Base-by-base conservation (phyloP, 1,140 invertebrate genomes). In the Leptopilina boulardi region DNA sequence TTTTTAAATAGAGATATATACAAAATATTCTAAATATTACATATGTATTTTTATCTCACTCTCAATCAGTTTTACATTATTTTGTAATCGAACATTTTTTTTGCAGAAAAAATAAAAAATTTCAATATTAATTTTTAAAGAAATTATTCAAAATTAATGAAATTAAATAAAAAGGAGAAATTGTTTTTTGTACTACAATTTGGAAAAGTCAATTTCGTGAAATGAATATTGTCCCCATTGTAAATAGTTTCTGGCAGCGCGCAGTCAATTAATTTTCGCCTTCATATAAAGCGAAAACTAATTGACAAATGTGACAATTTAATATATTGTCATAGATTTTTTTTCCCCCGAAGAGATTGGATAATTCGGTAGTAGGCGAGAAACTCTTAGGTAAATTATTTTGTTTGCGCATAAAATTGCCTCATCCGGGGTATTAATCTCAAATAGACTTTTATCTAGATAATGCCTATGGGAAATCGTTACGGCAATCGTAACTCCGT, bases 401-500 rank as follows among this genome's bases (percentile, higher is more conserved):
- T 66, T 30, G 56, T 66, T 66, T 66, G 59, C 26, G 59, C 59
- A 66, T 66, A 66, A 66, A 30, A 66, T 66, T 66, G 59, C 59
- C 59, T 66, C 26, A 66, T 66, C 59, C 59, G 13, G 59, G 26
- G 59, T 34, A 66, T 66, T 30, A 66, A 34, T 66, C 59, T 66
- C n/a, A 23, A n/a, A 66, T 66, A 30, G 26, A 66, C 47, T 51
- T 66, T 26, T 66, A 66, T 66, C 59, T 66, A 66, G 59, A 66
- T 34, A 66, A 66, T 66, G 26, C 23, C 21, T 66, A 66, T 66
- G 59, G 26, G 77, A 74, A 78, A 42, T 71, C 79, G 78, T 84
- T 80, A 78, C 79, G 78, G 79, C 80, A 75, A 80, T 76, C 34
- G 75, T 81, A 75, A 78, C 83, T 80, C 78, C 74, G 76, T 75